phyloP scores from a whole-genome alignment of 2,797 vertebrate species.

The Halcyon leucocephala region DNA sequence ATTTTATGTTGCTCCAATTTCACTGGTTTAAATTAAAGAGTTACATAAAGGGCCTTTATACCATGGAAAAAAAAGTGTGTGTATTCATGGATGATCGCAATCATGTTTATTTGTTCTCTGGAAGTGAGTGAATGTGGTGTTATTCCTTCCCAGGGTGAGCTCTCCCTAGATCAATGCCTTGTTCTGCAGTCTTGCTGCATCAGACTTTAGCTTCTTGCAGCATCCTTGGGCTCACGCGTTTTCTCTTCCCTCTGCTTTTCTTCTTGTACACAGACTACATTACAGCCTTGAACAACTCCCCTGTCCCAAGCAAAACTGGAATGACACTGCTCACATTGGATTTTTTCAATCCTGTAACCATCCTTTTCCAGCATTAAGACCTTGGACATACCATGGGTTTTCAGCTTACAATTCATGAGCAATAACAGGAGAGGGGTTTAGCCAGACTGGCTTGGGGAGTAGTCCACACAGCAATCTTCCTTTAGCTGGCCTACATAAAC shows the following conservation, averaged over 20 bases:
- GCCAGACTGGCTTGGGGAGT: neutral
- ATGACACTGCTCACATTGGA: fast-evolving
- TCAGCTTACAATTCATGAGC: neutral
- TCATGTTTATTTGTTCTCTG: neutral
- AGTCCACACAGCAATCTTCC: neutral
- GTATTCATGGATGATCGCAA: neutral
- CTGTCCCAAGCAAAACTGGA: neutral
- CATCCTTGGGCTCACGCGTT: neutral
- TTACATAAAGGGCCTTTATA: neutral
- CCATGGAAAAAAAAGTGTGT: neutral
- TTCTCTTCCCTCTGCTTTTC: neutral
- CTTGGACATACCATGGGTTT: neutral
- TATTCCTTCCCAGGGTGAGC: neutral
- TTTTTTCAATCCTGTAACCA: neutral
- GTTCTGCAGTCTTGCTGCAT: neutral
- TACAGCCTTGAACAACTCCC: neutral
- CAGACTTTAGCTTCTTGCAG: neutral
- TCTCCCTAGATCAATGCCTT: neutral
- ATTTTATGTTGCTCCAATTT: slow-evolving; percentile 58
- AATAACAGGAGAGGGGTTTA: neutral
- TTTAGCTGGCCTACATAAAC: neutral
- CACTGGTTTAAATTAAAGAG: slow-evolving; percentile 53
- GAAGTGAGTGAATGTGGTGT: neutral
- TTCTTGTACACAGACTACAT: fast-evolving
- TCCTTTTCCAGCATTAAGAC: neutral